Evolutionary conservation across 2,888 invertebrate genomes (phyloP).

Genomic region (Calameuta idolon): DNA sequence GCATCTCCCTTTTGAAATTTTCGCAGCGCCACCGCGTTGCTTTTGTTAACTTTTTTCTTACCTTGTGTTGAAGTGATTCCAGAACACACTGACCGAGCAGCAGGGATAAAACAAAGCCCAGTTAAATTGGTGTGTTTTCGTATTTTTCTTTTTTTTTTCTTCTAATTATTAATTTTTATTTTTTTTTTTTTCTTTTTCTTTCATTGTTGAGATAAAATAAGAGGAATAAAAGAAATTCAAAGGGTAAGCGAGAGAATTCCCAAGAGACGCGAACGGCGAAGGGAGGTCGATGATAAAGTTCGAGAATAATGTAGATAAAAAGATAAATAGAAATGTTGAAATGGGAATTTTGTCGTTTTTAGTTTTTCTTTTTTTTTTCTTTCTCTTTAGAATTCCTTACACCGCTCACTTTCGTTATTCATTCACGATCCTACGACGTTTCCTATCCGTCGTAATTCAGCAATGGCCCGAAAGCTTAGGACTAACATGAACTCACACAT

Average conservation of each 20-base stretch:
- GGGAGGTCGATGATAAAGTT: constrained; percentile 1
- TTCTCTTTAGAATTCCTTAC: constrained; percentile 27
- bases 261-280: neutral
- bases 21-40: neutral
- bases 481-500: constrained; percentile 42
- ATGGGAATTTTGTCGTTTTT: constrained; percentile 6
- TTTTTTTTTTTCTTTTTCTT: constrained; percentile 17
- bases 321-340: neutral
- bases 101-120: constrained; percentile 78
- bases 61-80: constrained; percentile 99
- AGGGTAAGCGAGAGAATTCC: constrained; percentile 33
- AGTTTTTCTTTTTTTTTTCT: neutral
- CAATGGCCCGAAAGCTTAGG: constrained; percentile 20
- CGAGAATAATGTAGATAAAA: neutral
- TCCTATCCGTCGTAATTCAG: constrained; percentile 7
- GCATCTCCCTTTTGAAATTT: neutral
- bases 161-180: neutral
- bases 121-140: constrained; percentile 63
- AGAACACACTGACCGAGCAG: constrained; percentile 93
- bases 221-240: constrained; percentile 9
- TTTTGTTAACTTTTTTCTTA: constrained; percentile 72
- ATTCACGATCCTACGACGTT: neutral
- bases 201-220: constrained; percentile 30
- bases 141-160: neutral
- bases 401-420: neutral